Conservation (phyloP, 2,797 vertebrate genomes). For the Crenichthys baileyi region DNA sequence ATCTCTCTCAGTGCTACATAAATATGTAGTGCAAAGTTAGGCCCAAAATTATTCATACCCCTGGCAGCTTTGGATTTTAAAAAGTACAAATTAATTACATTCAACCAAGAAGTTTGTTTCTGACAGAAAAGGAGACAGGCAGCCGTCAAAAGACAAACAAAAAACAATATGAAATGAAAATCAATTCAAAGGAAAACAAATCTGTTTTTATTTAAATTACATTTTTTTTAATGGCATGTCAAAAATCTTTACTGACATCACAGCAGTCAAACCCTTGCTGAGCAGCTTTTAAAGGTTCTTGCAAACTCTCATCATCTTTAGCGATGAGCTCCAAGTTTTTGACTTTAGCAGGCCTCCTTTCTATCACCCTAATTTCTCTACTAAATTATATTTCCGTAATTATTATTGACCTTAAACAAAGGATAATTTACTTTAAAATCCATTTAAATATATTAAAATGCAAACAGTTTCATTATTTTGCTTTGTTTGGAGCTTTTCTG, state of each 20-base stretch:
- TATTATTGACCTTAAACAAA: background rate
- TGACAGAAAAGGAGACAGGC: background rate
- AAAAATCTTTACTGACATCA: background rate
- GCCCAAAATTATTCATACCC: background rate
- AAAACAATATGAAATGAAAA: background rate
- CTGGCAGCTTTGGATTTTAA: background rate
- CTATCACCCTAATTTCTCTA: too few species aligned
- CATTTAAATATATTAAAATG: background rate
- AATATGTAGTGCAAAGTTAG: background rate
- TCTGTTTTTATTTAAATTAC: background rate
- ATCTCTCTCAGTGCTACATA: background rate
- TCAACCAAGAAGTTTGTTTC: background rate
- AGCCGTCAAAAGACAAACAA: background rate
- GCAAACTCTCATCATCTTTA: too few species aligned
- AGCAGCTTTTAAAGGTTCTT: too few species aligned
- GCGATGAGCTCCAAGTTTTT: too few species aligned
- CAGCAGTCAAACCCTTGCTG: too few species aligned
- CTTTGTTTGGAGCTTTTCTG: too few species aligned
- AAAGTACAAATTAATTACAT: background rate
- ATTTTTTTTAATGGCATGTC: background rate
- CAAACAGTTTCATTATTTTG: too few species aligned
- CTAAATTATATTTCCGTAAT: too few species aligned
- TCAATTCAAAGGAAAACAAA: background rate
- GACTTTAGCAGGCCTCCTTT: too few species aligned
- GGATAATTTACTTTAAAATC: background rate